Evolutionary conservation across 1,140 invertebrate genomes (phyloP), one percentile per base, ranked within the genome.

Genomic region (Bombus terrestris): DNA sequence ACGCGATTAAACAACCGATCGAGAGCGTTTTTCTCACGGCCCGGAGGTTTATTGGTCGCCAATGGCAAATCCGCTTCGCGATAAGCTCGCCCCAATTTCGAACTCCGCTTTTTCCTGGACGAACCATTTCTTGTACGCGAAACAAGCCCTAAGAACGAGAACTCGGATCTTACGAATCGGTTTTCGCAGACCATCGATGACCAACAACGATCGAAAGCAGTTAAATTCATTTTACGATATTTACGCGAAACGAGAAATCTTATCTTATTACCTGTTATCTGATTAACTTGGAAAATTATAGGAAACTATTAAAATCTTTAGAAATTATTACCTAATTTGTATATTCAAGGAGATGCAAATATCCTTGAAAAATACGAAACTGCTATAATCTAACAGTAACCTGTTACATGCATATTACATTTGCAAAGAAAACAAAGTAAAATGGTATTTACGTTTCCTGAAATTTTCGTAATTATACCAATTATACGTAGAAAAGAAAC

Each of bases 11-110:
- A 41, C 59, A 68, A 37, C 75, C 81, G 76, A 75, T 62, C 80
- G 64, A 64, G 62, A 86, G 9, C 41, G 76, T 90, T 83, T 90
- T 89, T 90, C 88, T 90, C 85, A 90, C 88, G 88, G 66, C 82
- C 71, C 35, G 43, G 13, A 83, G 81, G 72, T 86, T 85, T 89
- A 86, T 89, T 82, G 68, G 64, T 83, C 64, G 83, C 47, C 64
- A 78, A 71, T 79, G 68, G 76, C 83, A 66, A 47, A 62, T 77
- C 66, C 59, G 81, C 80, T 81, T 43, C 18, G 81, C 81, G 81
- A 83, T 66, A 47, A 41, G 22, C 39, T 25, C 69, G 72, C 37
- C 53, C 79, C 28, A 59, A 71, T 81, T 81, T 69, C 79, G 12
- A 69, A 59, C 39, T 1, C 3, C 12, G n/a, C 28, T 13, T 53